phyloP scores from a whole-genome alignment of 92 coral and sea anemone species.

The Palythoa grandiflora region DNA sequence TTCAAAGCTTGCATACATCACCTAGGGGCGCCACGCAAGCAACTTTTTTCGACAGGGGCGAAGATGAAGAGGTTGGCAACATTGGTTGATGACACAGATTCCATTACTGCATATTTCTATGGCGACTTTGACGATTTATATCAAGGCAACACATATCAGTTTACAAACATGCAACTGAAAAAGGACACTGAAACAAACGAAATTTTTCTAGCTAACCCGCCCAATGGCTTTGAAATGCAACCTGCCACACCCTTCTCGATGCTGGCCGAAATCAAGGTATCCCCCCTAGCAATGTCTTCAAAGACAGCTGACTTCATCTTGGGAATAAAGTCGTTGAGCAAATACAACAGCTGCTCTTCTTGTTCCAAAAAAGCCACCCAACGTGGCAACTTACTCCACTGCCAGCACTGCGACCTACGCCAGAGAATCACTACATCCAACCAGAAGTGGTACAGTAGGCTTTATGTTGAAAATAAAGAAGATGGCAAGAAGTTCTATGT shows the following conservation, averaged over 20 bases:
- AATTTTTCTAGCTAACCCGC: constrained; percentile 48
- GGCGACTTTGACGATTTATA: constrained; percentile 44
- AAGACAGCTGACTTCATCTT: constrained; percentile 53
- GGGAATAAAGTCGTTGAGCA: constrained; percentile 56
- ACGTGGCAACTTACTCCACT: constrained; percentile 53
- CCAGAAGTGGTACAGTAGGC: constrained; percentile 59
- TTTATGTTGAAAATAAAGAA: constrained; percentile 53
- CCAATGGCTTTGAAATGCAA: constrained; percentile 57
- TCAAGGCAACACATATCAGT: constrained; percentile 50
- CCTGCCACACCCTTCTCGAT: constrained; percentile 52
- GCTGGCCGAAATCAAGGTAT: constrained; percentile 58
- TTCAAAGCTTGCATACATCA: constrained; percentile 49
- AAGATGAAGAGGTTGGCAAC: constrained; percentile 52
- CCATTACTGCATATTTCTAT: constrained; percentile 50
- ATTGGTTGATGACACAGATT: constrained; percentile 53
- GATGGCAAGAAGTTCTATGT: constrained; percentile 55
- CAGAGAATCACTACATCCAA: constrained; percentile 54
- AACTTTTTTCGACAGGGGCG: constrained; percentile 43
- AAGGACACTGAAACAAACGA: constrained; percentile 47
- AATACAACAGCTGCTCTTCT: constrained; percentile 56
- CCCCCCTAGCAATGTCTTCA: constrained; percentile 52
- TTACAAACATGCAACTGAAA: constrained; percentile 40
- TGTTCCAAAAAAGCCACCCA: constrained; percentile 58
- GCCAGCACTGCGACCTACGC: constrained; percentile 56
- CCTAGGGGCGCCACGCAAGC: constrained; percentile 44